Evolutionary conservation across 2,797 vertebrate genomes (phyloP), one percentile per base, ranked within the genome.

Genomic region (Lindbergichthys nudifrons): DNA sequence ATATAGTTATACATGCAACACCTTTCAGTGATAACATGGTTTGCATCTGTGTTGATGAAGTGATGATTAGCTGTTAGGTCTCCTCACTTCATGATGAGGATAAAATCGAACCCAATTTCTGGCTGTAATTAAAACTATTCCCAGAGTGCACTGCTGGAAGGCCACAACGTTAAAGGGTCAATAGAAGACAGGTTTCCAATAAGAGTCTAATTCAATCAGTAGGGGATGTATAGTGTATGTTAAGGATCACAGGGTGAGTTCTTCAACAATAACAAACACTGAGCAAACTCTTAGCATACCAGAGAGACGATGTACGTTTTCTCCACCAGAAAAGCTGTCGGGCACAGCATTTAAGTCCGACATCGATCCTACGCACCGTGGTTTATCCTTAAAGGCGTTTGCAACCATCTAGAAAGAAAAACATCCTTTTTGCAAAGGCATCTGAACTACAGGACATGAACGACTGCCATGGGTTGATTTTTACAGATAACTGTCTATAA

Each of bases 31-130:
- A 73, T 77, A 43, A 65, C 63, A 15, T 70, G 42, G n/a, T 87
- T 87, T 88, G 80, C 65, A 79, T 80, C 82, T 80, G 75, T 88
- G 80, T 65, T 60, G 62, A 89, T 84, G 62, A 83, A 83, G 85
- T 13, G 69, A 77, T 86, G 82, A 89, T 90, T 82, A 83, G 81
- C 78, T 71, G 64, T 47, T 71, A 75, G 63, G 81, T 80, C 83
- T 87, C 70, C 48, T 84, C 59, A 70, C 77, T 87, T 85, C 81
- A 80, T 83, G 79, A 90, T 47, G 62, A 64, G 81, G 69, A 82
- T 87, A 79, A 90, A 88, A 92, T 92, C 89, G 77, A 93, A 89
- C 47, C 73, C 82, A 87, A 90, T 91, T 86, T 89, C 88, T 87
- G 65, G 19, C 69, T 87, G 82, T 91, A 92, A 92, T 90, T 90